phyloP scores from a whole-genome alignment of 2,797 vertebrate species.

The Eutrigla gurnardus region DNA sequence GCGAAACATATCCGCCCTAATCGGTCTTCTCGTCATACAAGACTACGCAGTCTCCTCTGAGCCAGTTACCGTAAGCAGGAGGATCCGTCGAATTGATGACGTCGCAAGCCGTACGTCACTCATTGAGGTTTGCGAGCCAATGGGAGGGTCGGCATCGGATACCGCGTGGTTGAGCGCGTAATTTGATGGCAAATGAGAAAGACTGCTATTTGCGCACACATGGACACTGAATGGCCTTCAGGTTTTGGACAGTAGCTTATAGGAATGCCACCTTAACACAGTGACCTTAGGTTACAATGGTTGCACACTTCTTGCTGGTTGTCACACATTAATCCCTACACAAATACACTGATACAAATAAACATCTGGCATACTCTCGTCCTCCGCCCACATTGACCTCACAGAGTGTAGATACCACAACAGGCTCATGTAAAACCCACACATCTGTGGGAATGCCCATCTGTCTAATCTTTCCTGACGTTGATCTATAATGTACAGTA shows the following conservation, averaged over 20 bases:
- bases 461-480: slow-evolving; percentile 53
- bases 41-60: background rate
- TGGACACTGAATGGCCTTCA: background rate
- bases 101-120: slow-evolving; percentile 50
- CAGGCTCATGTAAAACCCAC: slow-evolving; percentile 56
- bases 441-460: slow-evolving; percentile 55
- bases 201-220: background rate
- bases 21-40: background rate
- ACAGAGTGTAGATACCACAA: slow-evolving; percentile 30
- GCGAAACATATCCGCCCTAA: background rate
- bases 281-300: too few species aligned
- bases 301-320: background rate
- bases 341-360: slow-evolving; percentile 26
- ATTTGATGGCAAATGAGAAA: slow-evolving; percentile 49
- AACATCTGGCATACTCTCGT: slow-evolving; percentile 47
- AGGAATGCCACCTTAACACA: too few species aligned
- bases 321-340: background rate
- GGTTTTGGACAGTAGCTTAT: background rate
- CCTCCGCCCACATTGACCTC: slow-evolving; percentile 33
- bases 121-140: slow-evolving; percentile 54
- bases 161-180: slow-evolving; percentile 49
- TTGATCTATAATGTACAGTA: slow-evolving; percentile 33
- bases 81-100: slow-evolving; percentile 44
- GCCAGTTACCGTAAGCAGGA: slow-evolving; percentile 15
- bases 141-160: slow-evolving; percentile 40